Evolutionary conservation across 2,888 invertebrate genomes (phyloP), one percentile per base, ranked within the genome.

Genomic region (Apodemia mormo): DNA sequence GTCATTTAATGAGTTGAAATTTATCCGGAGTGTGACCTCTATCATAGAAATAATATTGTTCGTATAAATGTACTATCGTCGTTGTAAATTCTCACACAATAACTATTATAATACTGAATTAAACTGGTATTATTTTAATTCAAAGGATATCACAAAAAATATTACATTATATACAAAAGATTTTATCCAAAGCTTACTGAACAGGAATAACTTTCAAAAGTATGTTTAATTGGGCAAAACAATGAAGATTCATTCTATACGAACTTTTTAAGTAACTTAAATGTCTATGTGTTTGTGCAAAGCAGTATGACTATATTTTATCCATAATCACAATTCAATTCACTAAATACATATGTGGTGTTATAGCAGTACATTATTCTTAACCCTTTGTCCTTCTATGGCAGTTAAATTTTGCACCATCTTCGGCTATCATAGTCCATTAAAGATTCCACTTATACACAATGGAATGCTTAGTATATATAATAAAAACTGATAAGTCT

Each of bases 51-150:
- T 76, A 75, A 77, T 73, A 76, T 77, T 75, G 79, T 80, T 77
- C 76, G 75, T 78, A 79, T 86, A 88, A 85, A 83, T 79, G 79
- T 87, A 88, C 84, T 84, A 87, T 89, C 81, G 72, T 92, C 92
- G 91, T 92, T 92, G 92, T 92, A 92, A 92, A 92, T 78, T 86
- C 82, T 92, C 90, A 91, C 89, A 92, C 91, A 82, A 83, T 86
- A 77, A 81, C 84, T 87, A 85, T 85, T 85, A 80, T 85, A 92
- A 90, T 91, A 91, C 89, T 90, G 91, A 87, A 84, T 85, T 85
- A 84, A 85, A 85, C 79, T 89, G 89, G 91, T 91, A 90, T 87
- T 85, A 82, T 81, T 45, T 61, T 49, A 68, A 7, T 45, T 52
- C 22, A 52, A 65, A 69, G 56, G 69, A 65, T 69, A 69, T 66